Evolutionary conservation across 2,797 vertebrate species (phyloP), one percentile per base, ranked within the genome.

Genomic region (Erethizon dorsatum): DNA sequence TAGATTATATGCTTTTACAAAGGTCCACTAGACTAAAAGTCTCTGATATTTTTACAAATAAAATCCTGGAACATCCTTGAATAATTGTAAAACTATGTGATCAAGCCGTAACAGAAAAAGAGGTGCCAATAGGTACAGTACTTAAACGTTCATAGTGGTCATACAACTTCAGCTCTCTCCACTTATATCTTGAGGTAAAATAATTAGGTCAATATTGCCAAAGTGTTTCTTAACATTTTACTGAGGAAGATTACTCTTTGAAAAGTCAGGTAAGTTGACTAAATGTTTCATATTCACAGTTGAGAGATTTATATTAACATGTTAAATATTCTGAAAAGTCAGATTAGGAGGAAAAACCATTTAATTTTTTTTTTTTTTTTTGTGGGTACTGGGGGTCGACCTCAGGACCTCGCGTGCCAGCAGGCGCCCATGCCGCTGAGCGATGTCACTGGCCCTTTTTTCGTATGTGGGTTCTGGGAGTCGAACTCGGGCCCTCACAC

Each of bases 221-320:
- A n/a, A 91, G 45, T 92, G 18, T 94, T 67, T 88, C 2, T 26
- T 69, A 90, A 83, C 18, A 67, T 67, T 97, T 22, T 83, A 9
- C 37, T 91, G 83, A 56, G 69, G 54, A 95, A 96, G 88, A 77
- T n/a, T 61, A 91, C 54, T 83, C 9, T n/a, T 37, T 86, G 54
- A 83, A 92, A 91, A 90, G 15, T 93, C n/a, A 82, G 28, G 18
- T 82, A 45, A 73, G 71, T 73, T 73, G 11, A 45, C 41, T 24
- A 12, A 45, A 26, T 24, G 41, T 6, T 85, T 94, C 41, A 56
- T 56, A 57, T 82, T 80, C 24, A 73, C 2, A 80, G 41, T 15
- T 91, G 83, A 84, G 90, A 79, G 11, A 41, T 59, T 85, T 92
- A 84, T 14, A 18, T 83, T 95, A 95, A 6, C 45, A 22, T 84